These are phyloP conservation scores for Bucco capensis DNA, from an alignment of 2,113 vertebrate species.

Conservation along the genomic window DNA sequence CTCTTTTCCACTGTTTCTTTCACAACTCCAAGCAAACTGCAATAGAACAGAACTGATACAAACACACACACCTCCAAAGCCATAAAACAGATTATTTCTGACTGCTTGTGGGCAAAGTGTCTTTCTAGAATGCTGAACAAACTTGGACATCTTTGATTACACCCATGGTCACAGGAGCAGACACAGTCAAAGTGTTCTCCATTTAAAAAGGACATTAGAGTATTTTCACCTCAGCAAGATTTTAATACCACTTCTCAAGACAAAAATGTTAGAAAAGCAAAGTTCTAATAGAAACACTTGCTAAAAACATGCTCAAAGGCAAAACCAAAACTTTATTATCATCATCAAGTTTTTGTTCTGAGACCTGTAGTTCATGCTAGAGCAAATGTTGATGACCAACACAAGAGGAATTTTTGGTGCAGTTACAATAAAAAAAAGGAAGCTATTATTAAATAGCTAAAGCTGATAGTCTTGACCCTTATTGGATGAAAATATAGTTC, in stretches of 20 bases:
- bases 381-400: neutral
- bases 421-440: neutral
- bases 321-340: neutral
- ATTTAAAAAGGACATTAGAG: neutral
- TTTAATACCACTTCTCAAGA: neutral
- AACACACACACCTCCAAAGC: neutral
- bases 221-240: neutral
- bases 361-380: neutral
- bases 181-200: neutral
- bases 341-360: neutral
- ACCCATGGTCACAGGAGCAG: neutral
- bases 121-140: neutral
- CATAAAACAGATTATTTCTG: neutral
- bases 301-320: neutral
- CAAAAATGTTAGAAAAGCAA: neutral
- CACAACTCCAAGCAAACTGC: neutral
- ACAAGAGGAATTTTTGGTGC: neutral
- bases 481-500: neutral
- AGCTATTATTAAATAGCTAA: neutral
- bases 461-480: neutral
- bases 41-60: neutral
- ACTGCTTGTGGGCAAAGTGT: neutral
- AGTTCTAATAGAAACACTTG: slow-evolving; percentile 5
- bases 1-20: neutral
- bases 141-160: neutral